Evolutionary conservation across 2,797 vertebrate species (phyloP).

Genomic region (Eurystomus glaucurus): DNA sequence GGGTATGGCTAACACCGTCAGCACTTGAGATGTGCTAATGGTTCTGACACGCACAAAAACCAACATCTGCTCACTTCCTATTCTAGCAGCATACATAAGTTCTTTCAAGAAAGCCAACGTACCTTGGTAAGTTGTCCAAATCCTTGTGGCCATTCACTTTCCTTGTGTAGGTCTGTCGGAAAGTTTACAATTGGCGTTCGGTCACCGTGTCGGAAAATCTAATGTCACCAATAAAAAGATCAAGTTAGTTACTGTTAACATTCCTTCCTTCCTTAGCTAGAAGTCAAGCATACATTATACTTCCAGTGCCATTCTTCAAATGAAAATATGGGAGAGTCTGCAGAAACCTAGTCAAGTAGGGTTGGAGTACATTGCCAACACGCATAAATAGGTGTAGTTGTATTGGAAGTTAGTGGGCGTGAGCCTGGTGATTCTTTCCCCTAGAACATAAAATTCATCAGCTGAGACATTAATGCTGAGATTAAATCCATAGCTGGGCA

Average conservation of each 20-base stretch:
- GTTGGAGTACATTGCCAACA: background rate
- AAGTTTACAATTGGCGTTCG: slow-evolving; percentile 89
- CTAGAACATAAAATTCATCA: background rate
- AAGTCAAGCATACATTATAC: background rate
- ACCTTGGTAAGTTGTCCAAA: slow-evolving; percentile 95
- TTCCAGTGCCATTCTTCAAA: background rate
- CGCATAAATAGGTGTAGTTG: background rate
- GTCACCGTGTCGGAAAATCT: slow-evolving; percentile 95
- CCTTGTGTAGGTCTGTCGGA: slow-evolving; percentile 89
- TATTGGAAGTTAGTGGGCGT: background rate
- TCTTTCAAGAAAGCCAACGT: slow-evolving; percentile 30
- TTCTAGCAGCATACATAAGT: background rate
- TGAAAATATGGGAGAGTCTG: background rate
- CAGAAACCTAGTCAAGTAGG: background rate
- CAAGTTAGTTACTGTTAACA: background rate
- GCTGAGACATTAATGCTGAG: background rate
- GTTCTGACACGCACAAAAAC: background rate
- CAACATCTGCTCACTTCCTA: background rate
- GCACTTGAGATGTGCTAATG: background rate
- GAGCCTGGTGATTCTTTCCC: background rate
- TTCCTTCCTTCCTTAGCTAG: background rate
- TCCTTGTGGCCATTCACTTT: slow-evolving; percentile 92
- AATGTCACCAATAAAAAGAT: background rate
- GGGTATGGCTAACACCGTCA: background rate
- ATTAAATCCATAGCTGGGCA: background rate